Base-by-base conservation (phyloP, 2,888 invertebrate genomes). In the Monochamus alternatus region DNA sequence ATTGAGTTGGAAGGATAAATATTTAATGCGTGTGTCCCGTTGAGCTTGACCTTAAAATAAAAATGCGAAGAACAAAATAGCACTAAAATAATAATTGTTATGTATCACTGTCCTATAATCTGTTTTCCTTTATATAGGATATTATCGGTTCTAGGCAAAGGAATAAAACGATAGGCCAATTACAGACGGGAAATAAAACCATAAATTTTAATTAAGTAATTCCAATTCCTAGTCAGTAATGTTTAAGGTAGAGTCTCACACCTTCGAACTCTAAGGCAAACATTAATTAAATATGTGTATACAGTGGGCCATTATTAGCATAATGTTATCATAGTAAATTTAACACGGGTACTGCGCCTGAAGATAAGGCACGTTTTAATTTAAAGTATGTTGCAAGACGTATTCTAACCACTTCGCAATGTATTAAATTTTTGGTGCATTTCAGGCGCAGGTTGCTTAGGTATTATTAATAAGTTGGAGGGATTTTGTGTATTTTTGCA, bases 351-450 rank as follows among this genome's bases (percentile, higher is more conserved):
- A 71, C 75, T 76, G 77, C 75, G 75, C 76, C 72, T 60, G 74
- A 62, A 78, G 81, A 81, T 81, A 81, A 78, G 79, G 81, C 81
- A 81, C 81, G 81, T 78, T 81, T 80, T 79, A 79, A 79, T 80
- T 81, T 80, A 77, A 60, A 75, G 69, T 70, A 30, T 60, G 74
- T 75, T 75, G 5, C 68, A 62, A 73, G 73, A 78, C 74, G 74
- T 64, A 67, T 74, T 73, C 43, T 30, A 67, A 76, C 66, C 73
- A 65, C 75, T 77, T 63, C 74, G 74, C 73, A 72, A 75, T 73
- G 77, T 73, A 75, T 75, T 52, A 63, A 63, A 63, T 62, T 59
- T 71, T 59, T 38, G 22, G 22, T 38, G 7, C 38, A 38, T 7
- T 38, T 38, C 38, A 38, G 2, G 2, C 0, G 38, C 38, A 38